A percentile compares a stretch with the other conserved stretches of the same genome.
Conservation (phyloP, 2,797 vertebrate genomes). For the Thamnophis elegans region DNA sequence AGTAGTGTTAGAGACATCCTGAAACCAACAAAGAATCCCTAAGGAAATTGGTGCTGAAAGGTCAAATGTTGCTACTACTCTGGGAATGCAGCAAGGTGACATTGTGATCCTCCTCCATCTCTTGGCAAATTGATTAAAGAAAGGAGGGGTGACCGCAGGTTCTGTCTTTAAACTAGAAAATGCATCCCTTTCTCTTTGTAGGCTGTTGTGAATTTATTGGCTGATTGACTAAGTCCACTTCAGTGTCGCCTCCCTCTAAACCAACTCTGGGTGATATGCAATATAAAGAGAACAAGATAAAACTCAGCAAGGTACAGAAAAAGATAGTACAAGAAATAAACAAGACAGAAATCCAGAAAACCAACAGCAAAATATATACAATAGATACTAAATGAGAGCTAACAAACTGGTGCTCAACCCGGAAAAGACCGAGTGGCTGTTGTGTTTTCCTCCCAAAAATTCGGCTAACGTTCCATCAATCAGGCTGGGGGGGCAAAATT, state of each 20-base stretch:
- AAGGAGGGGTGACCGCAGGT: fast-evolving
- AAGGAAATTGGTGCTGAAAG: neutral
- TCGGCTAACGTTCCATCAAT: too few relatives aligned
- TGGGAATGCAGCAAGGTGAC: neutral
- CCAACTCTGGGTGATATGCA: neutral
- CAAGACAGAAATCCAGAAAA: neutral
- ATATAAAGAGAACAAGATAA: neutral
- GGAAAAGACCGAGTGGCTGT: too few relatives aligned
- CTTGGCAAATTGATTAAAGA: neutral
- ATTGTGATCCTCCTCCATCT: neutral
- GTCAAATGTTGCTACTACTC: neutral
- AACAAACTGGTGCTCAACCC: too few relatives aligned
- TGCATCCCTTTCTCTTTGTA: neutral
- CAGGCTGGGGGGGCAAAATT: too few relatives aligned
- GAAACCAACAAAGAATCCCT: neutral
- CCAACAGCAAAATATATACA: neutral
- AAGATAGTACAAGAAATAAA: neutral
- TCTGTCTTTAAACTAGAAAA: neutral
- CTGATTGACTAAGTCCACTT: neutral
- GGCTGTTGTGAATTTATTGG: neutral
- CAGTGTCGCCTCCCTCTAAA: neutral
- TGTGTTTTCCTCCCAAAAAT: too few relatives aligned
- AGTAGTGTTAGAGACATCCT: neutral
- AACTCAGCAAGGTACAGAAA: neutral
- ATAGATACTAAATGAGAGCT: neutral